phyloP scores from a whole-genome alignment of 2,797 vertebrate genomes.

The Pteronotus mesoamericanus region DNA sequence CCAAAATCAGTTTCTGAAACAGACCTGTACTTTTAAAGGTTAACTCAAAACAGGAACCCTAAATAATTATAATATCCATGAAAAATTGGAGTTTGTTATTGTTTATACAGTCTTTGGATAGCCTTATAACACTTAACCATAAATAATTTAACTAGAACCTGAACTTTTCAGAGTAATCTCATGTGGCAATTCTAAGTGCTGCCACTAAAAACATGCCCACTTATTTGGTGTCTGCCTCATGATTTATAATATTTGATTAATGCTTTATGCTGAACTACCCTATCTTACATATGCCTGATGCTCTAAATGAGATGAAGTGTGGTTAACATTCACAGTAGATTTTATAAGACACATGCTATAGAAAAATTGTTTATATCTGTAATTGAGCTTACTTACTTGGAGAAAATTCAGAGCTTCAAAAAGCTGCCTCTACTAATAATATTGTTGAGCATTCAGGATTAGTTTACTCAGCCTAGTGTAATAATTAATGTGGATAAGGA shows the following conservation, averaged over 20 bases:
- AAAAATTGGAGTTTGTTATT: slow-evolving; percentile 28
- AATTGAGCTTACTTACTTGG: neutral
- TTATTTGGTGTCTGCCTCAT: slow-evolving; percentile 37
- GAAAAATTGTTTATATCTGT: slow-evolving; percentile 28
- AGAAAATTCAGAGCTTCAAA: slow-evolving; percentile 39
- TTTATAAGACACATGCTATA: slow-evolving; percentile 19
- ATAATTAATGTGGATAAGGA: slow-evolving; percentile 38
- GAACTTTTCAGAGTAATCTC: neutral
- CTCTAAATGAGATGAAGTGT: slow-evolving; percentile 1
- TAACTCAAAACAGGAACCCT: slow-evolving; percentile 6
- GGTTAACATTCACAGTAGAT: neutral
- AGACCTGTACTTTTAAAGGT: neutral
- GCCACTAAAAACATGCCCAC: neutral
- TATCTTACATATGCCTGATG: neutral
- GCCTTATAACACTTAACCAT: neutral
- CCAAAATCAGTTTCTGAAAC: slow-evolving; percentile 63
- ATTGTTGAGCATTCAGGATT: slow-evolving; percentile 18
- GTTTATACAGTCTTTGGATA: slow-evolving; percentile 25
- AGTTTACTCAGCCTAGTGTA: slow-evolving; percentile 25
- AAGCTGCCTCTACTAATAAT: slow-evolving; percentile 6
- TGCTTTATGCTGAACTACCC: neutral
- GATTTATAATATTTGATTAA: neutral
- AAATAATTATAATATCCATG: slow-evolving; percentile 16
- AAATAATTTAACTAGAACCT: slow-evolving; percentile 45
- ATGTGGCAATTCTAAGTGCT: neutral